phyloP scores from a whole-genome alignment of 2,888 invertebrate genomes.

The Hemithea aestivaria region DNA sequence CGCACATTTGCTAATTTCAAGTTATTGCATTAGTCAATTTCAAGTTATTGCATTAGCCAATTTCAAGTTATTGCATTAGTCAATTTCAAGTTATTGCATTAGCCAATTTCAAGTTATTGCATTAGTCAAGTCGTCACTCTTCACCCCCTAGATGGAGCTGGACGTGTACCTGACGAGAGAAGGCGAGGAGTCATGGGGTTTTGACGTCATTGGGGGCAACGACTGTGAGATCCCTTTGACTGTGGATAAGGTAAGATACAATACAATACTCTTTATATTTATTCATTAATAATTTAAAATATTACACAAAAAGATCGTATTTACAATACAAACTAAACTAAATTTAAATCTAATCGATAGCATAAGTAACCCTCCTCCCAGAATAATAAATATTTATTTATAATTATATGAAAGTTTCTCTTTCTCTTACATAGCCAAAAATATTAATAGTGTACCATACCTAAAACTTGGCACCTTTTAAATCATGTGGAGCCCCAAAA shows the following conservation, averaged over 20 bases:
- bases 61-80: neutral
- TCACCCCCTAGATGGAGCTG: slow-evolving; percentile 78
- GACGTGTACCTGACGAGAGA: slow-evolving; percentile 81
- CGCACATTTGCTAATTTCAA: neutral
- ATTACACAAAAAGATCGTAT: neutral
- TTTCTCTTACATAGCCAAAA: too few species aligned
- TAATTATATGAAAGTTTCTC: too few species aligned
- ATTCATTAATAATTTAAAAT: neutral
- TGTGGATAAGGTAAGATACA: slow-evolving; percentile 86
- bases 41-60: neutral
- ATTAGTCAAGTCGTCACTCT: slow-evolving; percentile 2
- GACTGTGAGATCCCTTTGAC: slow-evolving; percentile 87
- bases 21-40: neutral
- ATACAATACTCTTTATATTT: too few species aligned
- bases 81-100: neutral
- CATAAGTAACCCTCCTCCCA: too few species aligned
- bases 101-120: neutral
- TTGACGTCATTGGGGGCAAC: slow-evolving; percentile 85
- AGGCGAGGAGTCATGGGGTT: slow-evolving; percentile 86
- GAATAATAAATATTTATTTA: too few species aligned
- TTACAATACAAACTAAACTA: too few species aligned
- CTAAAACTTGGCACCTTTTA: too few species aligned
- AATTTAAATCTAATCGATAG: too few species aligned
- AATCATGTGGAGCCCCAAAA: too few species aligned
- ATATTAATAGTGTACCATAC: too few species aligned